A percentile compares a stretch with the other conserved stretches of the same genome.
These are phyloP conservation scores for Pongo abelii DNA, from an alignment of 2,113 vertebrate genomes.

Conservation along the genomic window DNA sequence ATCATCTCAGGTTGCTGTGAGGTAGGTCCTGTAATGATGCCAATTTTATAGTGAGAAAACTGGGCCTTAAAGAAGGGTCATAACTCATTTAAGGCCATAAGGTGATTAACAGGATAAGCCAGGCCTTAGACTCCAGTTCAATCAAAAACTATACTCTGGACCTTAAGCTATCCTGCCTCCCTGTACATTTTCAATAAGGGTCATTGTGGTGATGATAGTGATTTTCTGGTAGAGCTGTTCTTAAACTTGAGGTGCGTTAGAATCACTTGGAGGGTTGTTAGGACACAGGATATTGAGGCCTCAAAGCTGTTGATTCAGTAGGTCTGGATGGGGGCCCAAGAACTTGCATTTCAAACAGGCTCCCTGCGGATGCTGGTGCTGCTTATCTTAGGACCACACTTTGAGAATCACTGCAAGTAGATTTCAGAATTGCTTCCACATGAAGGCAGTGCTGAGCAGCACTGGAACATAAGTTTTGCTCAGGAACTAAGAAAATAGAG, in stretches of 20 bases:
- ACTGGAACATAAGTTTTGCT: background rate
- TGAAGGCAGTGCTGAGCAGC: background rate
- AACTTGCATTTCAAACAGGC: background rate
- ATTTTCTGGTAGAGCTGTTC: background rate
- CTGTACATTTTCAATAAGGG: background rate
- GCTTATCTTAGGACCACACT: background rate
- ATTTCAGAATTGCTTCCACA: background rate
- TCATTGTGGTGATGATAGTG: background rate
- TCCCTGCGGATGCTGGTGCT: background rate
- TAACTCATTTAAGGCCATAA: background rate
- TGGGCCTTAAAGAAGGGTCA: background rate
- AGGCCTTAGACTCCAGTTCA: background rate
- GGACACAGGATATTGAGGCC: background rate
- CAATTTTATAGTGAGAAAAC: conserved; percentile 3
- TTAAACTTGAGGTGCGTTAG: background rate
- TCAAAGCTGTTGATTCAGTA: background rate
- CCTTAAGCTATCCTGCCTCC: background rate
- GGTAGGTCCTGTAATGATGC: background rate
- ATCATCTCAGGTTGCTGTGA: background rate
- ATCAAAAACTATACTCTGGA: background rate
- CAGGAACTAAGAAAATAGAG: background rate
- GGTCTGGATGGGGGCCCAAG: background rate
- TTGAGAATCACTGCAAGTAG: background rate
- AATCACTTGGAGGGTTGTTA: background rate
- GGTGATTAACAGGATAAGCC: background rate